These are phyloP conservation scores for Tetramorium alpestre DNA, from an alignment of 1,140 invertebrate species.

Conservation along the genomic window DNA sequence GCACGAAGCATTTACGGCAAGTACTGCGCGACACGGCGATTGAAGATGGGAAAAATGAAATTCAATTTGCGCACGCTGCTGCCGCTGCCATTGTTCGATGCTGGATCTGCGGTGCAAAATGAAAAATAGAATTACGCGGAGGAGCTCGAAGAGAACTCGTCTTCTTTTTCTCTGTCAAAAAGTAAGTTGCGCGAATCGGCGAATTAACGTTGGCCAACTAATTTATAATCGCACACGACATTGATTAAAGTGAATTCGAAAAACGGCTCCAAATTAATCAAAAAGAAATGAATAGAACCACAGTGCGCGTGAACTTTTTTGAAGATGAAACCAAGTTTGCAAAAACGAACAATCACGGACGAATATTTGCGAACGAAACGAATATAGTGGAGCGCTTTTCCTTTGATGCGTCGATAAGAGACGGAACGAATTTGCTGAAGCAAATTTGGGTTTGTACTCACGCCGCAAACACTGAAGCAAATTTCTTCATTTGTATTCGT, in stretches of 20 bases:
- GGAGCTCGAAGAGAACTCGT: background rate
- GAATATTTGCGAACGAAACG: background rate
- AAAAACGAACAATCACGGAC: background rate
- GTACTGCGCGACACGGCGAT: background rate
- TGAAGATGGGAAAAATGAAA: slow-evolving; percentile 25
- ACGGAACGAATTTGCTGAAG: background rate
- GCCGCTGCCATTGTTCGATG: slow-evolving; percentile 19
- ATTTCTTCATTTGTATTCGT: background rate
- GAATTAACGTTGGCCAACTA: slow-evolving; percentile 24
- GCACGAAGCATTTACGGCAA: background rate
- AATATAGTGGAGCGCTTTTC: background rate
- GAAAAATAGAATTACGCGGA: slow-evolving; percentile 22
- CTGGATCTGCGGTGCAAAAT: slow-evolving; percentile 21
- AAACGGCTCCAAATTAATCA: background rate
- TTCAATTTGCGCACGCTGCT: slow-evolving; percentile 42
- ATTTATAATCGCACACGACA: slow-evolving; percentile 23
- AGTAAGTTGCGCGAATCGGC: slow-evolving; percentile 28
- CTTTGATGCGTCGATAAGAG: slow-evolving; percentile 9
- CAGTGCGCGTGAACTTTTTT: background rate
- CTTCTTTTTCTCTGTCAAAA: background rate
- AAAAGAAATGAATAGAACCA: background rate
- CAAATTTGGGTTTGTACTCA: background rate
- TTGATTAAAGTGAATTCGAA: slow-evolving; percentile 6
- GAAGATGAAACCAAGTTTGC: background rate
- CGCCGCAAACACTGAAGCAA: background rate